Base-by-base conservation (phyloP, 1,140 invertebrate genomes). In the Brachionus rotundiformis region DNA sequence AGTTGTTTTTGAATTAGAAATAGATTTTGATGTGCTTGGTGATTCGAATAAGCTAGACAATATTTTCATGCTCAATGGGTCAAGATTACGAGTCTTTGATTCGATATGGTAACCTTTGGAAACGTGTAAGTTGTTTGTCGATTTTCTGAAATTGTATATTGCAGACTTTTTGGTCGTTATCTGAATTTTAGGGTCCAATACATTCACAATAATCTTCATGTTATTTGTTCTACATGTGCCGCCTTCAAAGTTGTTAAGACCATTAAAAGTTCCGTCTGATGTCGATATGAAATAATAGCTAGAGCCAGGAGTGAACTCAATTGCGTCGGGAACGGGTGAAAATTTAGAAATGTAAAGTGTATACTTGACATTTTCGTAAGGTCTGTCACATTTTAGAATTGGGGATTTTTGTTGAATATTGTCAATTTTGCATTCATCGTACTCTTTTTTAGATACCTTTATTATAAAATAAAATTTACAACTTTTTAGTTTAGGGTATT, bases 281-380 rank as follows among this genome's bases (percentile, higher is more conserved):
- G 76, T 54, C 31, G 76, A 79, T 36, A 79, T 79, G 25, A 79
- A 79, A 41, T 59, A 79, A 59, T 79, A 79, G 31, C 36, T 63
- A 2, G 31, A 39, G 11, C 76, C 76, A 16, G 76, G 76, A 5
- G 31, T 79, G 59, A 79, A 79, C n/a, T 79, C 76, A 19, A 79
- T 79, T 19, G 76, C 76, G 25, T 79, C 76, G 7, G 76, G 76
- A 19, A 79, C 59, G 27, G 76, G 76, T 10, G 76, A 79, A 63
- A 79, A 79, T 59, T 79, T 59, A 3, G 76, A 79, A 59, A 79
- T 79, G 54, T 79, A 79, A 33, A 79, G 47, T 19, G 76, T 79
- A 25, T 59, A 79, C 54, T 79, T 79, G 1, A 79, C 59, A 59
- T 79, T 54, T 13, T 79, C 59, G 23, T 79, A 54, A 5, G 76